Evolutionary conservation across 2,888 invertebrate genomes (phyloP).

Genomic region (Caenorhabditis wallacei): DNA sequence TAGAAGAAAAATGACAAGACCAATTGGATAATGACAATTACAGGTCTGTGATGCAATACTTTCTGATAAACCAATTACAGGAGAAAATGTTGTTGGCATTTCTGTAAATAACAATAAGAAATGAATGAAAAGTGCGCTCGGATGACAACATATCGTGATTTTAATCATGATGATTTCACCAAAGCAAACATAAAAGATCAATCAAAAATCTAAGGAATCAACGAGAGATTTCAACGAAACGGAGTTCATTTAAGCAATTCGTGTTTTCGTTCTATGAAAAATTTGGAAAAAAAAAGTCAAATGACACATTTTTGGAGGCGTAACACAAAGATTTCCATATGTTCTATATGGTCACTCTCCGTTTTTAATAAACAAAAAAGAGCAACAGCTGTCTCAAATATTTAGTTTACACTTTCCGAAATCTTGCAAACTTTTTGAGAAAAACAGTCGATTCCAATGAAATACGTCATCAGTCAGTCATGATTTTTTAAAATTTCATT

Average conservation of each 20-base stretch:
- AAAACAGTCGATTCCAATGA: background rate
- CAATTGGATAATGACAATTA: slow-evolving; percentile 72
- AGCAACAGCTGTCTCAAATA: slow-evolving; percentile 11
- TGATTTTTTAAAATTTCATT: background rate
- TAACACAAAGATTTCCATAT: background rate
- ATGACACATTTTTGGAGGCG: slow-evolving; percentile 14
- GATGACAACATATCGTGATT: slow-evolving; percentile 31
- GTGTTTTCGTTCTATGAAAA: background rate
- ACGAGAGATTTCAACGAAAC: slow-evolving; percentile 6
- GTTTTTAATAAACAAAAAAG: slow-evolving; percentile 21
- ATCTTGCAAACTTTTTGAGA: background rate
- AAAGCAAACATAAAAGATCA: slow-evolving; percentile 30
- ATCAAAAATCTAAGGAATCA: slow-evolving; percentile 17
- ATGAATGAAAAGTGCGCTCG: slow-evolving; percentile 12
- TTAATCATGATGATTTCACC: slow-evolving; percentile 27
- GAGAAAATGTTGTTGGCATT: slow-evolving; percentile 52
- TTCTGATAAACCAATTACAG: slow-evolving; percentile 46
- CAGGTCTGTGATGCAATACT: slow-evolving; percentile 57
- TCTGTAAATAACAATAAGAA: background rate
- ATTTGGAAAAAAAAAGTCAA: background rate
- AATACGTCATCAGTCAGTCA: background rate
- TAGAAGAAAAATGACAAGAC: slow-evolving; percentile 68
- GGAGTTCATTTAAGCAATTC: background rate
- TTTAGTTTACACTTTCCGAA: slow-evolving; percentile 16
- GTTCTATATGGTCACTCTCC: slow-evolving; percentile 21